Evolutionary conservation across 2,888 invertebrate genomes (phyloP), one percentile per base, ranked within the genome.

Genomic region (Iphiclides podalirius): DNA sequence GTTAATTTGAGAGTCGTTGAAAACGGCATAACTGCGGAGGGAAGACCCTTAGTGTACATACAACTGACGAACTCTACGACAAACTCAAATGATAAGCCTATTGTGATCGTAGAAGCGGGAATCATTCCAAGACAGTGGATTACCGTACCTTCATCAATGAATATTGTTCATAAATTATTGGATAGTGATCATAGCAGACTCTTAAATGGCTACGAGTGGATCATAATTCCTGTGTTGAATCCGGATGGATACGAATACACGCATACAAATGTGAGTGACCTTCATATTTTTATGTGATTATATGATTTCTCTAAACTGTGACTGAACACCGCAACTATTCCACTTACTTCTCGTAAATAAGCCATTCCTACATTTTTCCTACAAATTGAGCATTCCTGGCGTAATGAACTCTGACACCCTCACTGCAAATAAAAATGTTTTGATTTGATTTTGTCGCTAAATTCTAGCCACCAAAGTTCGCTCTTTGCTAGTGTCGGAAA

Each of bases 241-340:
- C 94, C 94, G 3, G 94, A 94, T 78, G 94, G 94, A 12, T 94
- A 94, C 63, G 92, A 91, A 68, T 93, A 90, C 71, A 90, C 92
- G 0, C 90, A 90, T 65, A 80, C 84, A 2, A 76, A 74, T 61
- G 90, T 90, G 75, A 83, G 87, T 80, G 42, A 16, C 0, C 7
- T 14, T 35, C n/a, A 20, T 4, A 6, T 20, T 20, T 4, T 6
- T 6, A 20, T 20, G 20, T 20, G 6, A 20, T 20, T n/a, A n/a
- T n/a, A n/a, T n/a, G n/a, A n/a, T n/a, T n/a, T n/a, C n/a, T n/a
- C n/a, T n/a, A n/a, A n/a, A n/a, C n/a, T n/a, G n/a, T n/a, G n/a
- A n/a, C n/a, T n/a, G n/a, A n/a, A n/a, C n/a, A n/a, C n/a, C n/a
- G n/a, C n/a, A n/a, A n/a, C n/a, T n/a, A n/a, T n/a, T n/a, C n/a